Base-by-base conservation (phyloP, 2,888 invertebrate species). In the Drosophila longiperda region DNA sequence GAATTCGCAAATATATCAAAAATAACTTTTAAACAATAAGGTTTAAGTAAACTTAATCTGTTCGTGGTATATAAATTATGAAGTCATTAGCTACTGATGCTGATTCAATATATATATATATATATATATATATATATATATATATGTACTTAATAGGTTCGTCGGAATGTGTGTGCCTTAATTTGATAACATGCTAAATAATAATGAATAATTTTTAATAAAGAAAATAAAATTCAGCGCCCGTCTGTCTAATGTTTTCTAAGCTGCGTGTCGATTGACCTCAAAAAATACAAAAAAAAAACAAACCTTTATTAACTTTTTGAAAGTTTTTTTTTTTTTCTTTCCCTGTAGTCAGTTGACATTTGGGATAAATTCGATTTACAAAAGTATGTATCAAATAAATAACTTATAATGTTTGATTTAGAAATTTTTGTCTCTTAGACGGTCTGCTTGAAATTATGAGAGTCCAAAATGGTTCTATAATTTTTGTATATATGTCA, bases 281-380 rank as follows among this genome's bases (percentile, higher is more conserved):
- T 59, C 34, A 50, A 32, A 20, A 52, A 23, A 40, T n/a, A 61
- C 42, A 66, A 26, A 40, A n/a, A 17, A 38, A 12, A 60, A 66
- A 15, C 11, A 38, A 38, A 2, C 23, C 20, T 2, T 9, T 34
- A 17, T 20, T 26, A 17, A 34, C 5, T 8, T 1, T 53, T 26
- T 40, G 12, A n/a, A 26, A 26, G 26, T 26, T 26, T 26, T 15
- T 12, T 26, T 15, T 12, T 26, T n/a, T 32, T 32, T 36, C 7
- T 29, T 67, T 50, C 54, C 49, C 49, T 50, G 17, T 50, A 55
- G 2, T 15, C 3, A 33, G 2, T 6, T 45, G 45, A 23, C 45
- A 45, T 23, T 45, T 15, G 20, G 12, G 2, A 0, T 7, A 15
- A 12, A 7, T 15, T 8, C 20, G 15, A 23, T 45, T 23, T 15